Base-by-base conservation (phyloP, 2,888 invertebrate species). In the Rutpela maculata region DNA sequence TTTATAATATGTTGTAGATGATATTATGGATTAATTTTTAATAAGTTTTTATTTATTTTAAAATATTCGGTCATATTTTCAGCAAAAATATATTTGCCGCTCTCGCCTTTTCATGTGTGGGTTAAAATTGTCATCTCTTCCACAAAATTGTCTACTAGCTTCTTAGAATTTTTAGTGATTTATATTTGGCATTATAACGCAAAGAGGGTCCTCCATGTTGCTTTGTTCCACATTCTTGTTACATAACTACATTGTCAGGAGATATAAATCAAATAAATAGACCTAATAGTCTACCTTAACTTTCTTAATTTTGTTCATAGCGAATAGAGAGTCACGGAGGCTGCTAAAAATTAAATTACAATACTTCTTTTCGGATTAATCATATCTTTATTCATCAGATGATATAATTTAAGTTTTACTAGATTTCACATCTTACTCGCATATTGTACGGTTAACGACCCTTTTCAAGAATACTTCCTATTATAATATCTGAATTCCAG, bases 101-200 rank as follows among this genome's bases (percentile, higher is more conserved):
- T 38, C 70, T 38, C 43, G 9, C 17, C 26, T 50, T 59, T 75
- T 73, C 76, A 75, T 70, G 19, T 71, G 66, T 74, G 77, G 71
- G 72, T 78, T 77, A 75, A 80, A 77, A 80, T 73, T 75, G 77
- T 67, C 75, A 69, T 78, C 56, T 66, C 66, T 69, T 68, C 69
- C 77, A 69, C 75, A 74, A 72, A 73, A 78, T 75, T 77, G 78
- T 80, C 75, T 78, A 71, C 74, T 55, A 66, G 75, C 73, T 78
- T 75, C 78, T 78, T 77, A 60, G 76, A 78, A 80, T 77, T 71
- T 78, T 77, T 69, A 66, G 71, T 78, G 78, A 76, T 78, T 80
- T 80, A 80, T 80, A 60, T 71, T 65, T 59, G 66, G 71, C 70
- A 68, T 77, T 72, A 77, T 67, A 75, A 66, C 68, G 76, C 77